Base-by-base conservation (phyloP, 2,888 invertebrate genomes). In the Tiliacea citrago region DNA sequence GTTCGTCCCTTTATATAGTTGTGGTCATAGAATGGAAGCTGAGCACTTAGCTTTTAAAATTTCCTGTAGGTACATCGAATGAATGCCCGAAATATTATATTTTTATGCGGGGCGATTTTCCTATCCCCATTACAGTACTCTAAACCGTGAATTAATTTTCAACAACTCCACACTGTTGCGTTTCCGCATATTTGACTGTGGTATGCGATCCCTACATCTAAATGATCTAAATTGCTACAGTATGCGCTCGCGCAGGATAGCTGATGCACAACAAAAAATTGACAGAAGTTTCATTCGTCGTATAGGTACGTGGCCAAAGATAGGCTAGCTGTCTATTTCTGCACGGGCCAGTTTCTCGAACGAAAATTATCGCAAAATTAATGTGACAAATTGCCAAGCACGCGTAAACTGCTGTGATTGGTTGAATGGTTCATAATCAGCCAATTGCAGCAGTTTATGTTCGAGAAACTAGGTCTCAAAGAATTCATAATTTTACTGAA, bases 161-260 rank as follows among this genome's bases (percentile, higher is more conserved):
- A 84, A 88, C 88, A 88, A 86, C 75, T 88, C 84, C 72, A 65
- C 83, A 76, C 80, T 73, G 73, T 69, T 74, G 45, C 81, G 77
- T 95, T 94, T 95, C 95, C 95, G 95, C 94, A 94, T 95, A 92
- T 90, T 93, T 93, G 88, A 88, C 91, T 89, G 73, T 77, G 93
- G 92, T 87, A 93, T 92, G 88, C 82, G 85, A 90, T 92, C 91
- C 90, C 91, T 90, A 90, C 89, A 90, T 75, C 69, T 81, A 92
- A 89, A 86, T 89, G 89, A 88, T 90, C 83, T 86, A 90, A 92
- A 92, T 91, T 87, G 93, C 88, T 93, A 90, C 94, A 93, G 93
- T 91, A 91, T 94, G 94, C 90, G 88, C 72, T 69, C 60, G 77
- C 78, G 81, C 75, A 68, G 53, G 57, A 72, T 49, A 24, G 60